Percentiles rank a stretch among this genome's conserved stretches.
Conservation (phyloP, 2,113 vertebrate species). For the Hippocampus zosterae region DNA sequence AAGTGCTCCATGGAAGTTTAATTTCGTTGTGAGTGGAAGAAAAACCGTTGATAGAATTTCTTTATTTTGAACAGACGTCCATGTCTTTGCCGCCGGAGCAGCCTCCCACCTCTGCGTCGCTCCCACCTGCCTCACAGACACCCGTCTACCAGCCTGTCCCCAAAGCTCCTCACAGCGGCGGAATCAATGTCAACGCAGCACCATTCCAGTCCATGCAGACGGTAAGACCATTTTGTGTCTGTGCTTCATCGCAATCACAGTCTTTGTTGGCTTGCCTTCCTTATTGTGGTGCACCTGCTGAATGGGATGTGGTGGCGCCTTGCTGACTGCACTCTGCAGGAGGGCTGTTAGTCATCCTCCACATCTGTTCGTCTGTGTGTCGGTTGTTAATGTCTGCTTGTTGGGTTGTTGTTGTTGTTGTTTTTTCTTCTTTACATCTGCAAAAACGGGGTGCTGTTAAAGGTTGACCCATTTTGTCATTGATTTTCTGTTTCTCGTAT, state of each 20-base stretch:
- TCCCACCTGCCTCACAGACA: constrained; percentile 81
- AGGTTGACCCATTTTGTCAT: too few relatives aligned
- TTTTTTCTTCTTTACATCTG: too few relatives aligned
- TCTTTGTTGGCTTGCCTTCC: neutral
- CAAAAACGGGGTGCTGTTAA: too few relatives aligned
- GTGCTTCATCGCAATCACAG: neutral
- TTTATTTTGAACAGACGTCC: constrained; percentile 75
- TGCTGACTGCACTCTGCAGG: too few relatives aligned
- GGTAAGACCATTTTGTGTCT: constrained; percentile 69
- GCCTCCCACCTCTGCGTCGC: constrained; percentile 80
- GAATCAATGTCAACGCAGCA: constrained; percentile 97
- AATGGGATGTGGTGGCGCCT: too few relatives aligned
- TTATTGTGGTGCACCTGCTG: too few relatives aligned
- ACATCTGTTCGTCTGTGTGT: too few relatives aligned
- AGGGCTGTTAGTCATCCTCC: too few relatives aligned
- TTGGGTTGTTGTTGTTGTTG: too few relatives aligned
- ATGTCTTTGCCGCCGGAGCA: constrained; percentile 88
- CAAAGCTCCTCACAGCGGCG: constrained; percentile 91
- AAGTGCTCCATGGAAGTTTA: too few relatives aligned
- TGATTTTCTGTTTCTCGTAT: too few relatives aligned
- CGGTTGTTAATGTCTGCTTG: too few relatives aligned
- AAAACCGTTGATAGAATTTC: neutral
- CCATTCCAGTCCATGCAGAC: constrained; percentile 99
- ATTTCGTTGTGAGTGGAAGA: neutral
- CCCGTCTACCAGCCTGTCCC: constrained; percentile 90